Evolutionary conservation across 2,797 vertebrate species (phyloP).

Genomic region (Coreius guichenoti): DNA sequence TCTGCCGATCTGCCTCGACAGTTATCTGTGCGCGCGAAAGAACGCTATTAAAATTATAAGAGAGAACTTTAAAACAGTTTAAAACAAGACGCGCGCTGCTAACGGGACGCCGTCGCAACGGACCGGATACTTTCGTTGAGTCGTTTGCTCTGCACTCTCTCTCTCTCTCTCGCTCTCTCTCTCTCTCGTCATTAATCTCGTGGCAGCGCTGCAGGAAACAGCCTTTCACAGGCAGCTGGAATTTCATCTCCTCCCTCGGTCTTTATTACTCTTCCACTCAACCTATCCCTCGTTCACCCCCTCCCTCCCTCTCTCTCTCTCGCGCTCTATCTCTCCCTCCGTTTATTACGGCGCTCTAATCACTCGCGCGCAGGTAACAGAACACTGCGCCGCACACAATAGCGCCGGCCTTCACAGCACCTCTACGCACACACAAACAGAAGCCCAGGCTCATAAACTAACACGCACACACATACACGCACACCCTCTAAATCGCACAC

Average conservation of each 20-base stretch:
- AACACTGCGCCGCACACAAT: conserved; percentile 66
- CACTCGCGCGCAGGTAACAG: conserved; percentile 60
- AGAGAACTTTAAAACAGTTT: conserved; percentile 27
- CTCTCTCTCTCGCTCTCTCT: background rate
- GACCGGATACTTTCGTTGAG: conserved; percentile 17
- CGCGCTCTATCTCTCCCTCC: conserved; percentile 43
- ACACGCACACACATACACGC: conserved; percentile 24
- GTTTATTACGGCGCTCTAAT: conserved; percentile 61
- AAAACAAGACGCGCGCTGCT: conserved; percentile 4
- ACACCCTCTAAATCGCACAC: conserved; percentile 35
- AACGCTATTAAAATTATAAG: conserved; percentile 28
- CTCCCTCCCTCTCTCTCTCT: conserved; percentile 5
- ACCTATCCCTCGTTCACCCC: conserved; percentile 35
- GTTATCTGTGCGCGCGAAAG: background rate
- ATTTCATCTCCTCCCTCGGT: conserved; percentile 62
- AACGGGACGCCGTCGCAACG: conserved; percentile 6
- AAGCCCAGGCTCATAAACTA: conserved; percentile 45
- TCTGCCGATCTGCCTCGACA: conserved; percentile 29
- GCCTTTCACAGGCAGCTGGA: conserved; percentile 62
- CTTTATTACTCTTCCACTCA: conserved; percentile 55
- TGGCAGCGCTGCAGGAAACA: conserved; percentile 55
- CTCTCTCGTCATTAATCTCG: conserved; percentile 59
- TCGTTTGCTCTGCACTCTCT: background rate
- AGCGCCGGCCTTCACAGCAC: conserved; percentile 45
- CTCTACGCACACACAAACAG: conserved; percentile 58